phyloP scores from a whole-genome alignment of 2,888 invertebrate species.

The Drosophila differens region DNA sequence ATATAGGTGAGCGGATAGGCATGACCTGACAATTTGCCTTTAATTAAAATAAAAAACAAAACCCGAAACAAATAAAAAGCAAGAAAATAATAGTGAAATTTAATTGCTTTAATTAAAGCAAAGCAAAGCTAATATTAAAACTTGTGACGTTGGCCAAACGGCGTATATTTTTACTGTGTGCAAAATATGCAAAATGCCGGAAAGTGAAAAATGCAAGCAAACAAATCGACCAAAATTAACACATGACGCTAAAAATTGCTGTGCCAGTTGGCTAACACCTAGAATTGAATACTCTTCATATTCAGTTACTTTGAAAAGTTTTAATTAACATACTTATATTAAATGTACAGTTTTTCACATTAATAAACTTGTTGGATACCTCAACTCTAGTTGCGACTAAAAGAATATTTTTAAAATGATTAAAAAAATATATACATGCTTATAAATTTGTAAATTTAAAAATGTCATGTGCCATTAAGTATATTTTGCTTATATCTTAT shows the following conservation, averaged over 20 bases:
- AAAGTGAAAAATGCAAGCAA: constrained; percentile 29
- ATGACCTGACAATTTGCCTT: constrained; percentile 40
- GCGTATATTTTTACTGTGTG: constrained; percentile 22
- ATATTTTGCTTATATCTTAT: background rate
- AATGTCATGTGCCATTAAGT: background rate
- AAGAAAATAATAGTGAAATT: constrained; percentile 12
- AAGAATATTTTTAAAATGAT: background rate
- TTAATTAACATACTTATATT: background rate
- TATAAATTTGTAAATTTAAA: background rate
- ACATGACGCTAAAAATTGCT: constrained; percentile 19
- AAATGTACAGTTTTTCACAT: background rate
- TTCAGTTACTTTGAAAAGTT: background rate
- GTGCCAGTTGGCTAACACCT: background rate
- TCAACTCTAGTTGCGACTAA: background rate
- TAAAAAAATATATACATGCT: background rate
- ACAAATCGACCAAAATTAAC: constrained; percentile 23
- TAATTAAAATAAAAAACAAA: constrained; percentile 41
- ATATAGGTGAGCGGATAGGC: constrained; percentile 48
- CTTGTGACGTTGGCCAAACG: constrained; percentile 19
- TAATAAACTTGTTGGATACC: background rate
- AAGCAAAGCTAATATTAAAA: constrained; percentile 19
- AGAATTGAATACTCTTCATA: constrained; percentile 4
- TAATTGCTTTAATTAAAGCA: constrained; percentile 49
- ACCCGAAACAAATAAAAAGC: constrained; percentile 26
- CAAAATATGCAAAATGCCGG: constrained; percentile 30